These are phyloP conservation scores for Aviceda subcristata DNA, from an alignment of 2,113 vertebrate genomes.

Conservation along the genomic window DNA sequence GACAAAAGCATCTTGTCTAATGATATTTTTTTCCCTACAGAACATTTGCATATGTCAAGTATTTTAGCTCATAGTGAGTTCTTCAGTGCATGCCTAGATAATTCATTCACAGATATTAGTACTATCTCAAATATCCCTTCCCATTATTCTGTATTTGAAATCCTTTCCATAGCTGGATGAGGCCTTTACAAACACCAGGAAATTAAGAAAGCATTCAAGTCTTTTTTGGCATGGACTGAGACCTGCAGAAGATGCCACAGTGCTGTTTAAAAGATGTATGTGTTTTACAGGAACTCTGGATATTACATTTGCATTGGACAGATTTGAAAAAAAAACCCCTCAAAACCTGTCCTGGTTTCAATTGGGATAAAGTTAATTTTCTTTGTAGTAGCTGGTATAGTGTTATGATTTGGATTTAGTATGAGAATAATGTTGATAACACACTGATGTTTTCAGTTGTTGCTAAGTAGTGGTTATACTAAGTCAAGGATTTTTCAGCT, in stretches of 20 bases:
- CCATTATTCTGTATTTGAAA: background rate
- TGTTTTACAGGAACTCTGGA: background rate
- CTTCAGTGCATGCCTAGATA: background rate
- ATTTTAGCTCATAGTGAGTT: background rate
- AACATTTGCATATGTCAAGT: background rate
- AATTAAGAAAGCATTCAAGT: background rate
- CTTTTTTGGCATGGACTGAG: background rate
- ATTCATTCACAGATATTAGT: background rate
- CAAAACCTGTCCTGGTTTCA: no score
- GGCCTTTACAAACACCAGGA: background rate
- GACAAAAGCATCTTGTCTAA: background rate
- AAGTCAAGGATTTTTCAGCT: no score
- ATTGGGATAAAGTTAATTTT: no score
- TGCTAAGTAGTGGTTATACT: no score
- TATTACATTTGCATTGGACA: background rate
- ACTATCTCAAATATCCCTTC: background rate
- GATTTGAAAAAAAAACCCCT: background rate
- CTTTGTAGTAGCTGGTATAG: no score
- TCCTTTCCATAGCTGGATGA: background rate
- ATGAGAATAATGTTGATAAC: no score
- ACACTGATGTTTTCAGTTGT: no score
- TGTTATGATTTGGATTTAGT: no score
- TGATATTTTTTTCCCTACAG: background rate
- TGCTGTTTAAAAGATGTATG: background rate
- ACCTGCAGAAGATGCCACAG: background rate